Evolutionary conservation across 37 sponge, comb jelly and placozoan genomes (phyloP), one percentile per base, ranked within the genome.

Genomic region (Oopsacas minuta): DNA sequence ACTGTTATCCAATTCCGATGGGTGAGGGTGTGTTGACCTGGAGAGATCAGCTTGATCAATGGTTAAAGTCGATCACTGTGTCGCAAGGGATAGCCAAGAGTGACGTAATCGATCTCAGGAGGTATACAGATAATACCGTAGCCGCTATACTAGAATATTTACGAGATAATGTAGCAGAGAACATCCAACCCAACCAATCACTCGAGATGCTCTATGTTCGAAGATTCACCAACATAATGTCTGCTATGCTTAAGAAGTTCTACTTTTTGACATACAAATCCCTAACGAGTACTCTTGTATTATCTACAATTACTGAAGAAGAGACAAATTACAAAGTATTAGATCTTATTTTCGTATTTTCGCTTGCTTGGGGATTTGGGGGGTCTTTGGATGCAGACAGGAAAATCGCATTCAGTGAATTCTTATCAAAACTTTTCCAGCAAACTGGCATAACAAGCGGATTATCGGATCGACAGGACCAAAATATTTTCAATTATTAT

Each of bases 301-400:
- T n/a, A 5, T 10, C 75, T 61, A 61, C 7, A 25, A 61, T 61
- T 20, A 32, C 22, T 20, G 32, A 61, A 61, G 75, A 61, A 32
- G 75, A n/a, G 30, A 20, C 5, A 7, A 3, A 25, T 10, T 3
- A 25, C 20, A 61, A 61, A 61, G 1, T 25, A 25, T 61, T 61
- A n/a, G 28, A 61, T 61, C 75, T 61, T 12, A 5, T n/a, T 12
- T 61, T 61, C 75, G 28, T n/a, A 61, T 61, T 61, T 61, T 61
- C 75, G 28, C 20, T 61, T 61, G 75, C 75, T 61, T 61, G 75
- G 75, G 75, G 75, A n/a, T 61, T 61, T 61, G 75, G 75, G 1
- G 75, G 75, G 7, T 61, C 75, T 20, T 3, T 61, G 75, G 75
- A 61, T 61, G 30, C 3, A 3, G 75, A 61, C 1, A 34, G 7